A percentile compares a stretch with the other conserved stretches of the same genome.
Conservation (phyloP, 53 echinoderm and acorn worm genomes). For the Apostichopus leukothele region DNA sequence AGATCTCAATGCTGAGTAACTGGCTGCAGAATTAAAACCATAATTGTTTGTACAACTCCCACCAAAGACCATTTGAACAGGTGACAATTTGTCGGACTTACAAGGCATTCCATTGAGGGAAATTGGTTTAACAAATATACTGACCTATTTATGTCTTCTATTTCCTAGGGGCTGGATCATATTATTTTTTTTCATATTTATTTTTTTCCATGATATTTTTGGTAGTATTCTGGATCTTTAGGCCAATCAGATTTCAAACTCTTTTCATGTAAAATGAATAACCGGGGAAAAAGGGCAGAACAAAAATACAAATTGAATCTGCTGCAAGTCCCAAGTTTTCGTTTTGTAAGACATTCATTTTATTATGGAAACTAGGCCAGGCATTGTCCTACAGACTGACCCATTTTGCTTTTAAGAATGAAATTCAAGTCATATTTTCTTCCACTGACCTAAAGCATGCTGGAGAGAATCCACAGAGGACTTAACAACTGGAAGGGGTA, state of each 20-base stretch:
- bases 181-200: background rate
- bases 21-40: slow-evolving; percentile 9
- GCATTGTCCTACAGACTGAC: slow-evolving; percentile 2
- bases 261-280: background rate
- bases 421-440: slow-evolving; percentile 2
- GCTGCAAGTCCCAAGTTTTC: background rate
- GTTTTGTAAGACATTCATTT: background rate
- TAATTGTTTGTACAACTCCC: slow-evolving; percentile 34
- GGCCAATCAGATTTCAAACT: too few relatives aligned
- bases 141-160: slow-evolving; percentile 42
- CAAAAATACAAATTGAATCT: background rate
- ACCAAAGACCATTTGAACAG: slow-evolving; percentile 10
- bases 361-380: background rate
- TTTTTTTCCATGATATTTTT: background rate
- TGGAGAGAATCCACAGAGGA: too few relatives aligned
- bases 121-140: slow-evolving; percentile 39
- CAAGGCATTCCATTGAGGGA: slow-evolving; percentile 19
- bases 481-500: background rate
- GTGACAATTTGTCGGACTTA: slow-evolving; percentile 38
- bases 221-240: too few relatives aligned
- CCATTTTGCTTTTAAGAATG: background rate
- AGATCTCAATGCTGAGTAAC: background rate
- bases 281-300: background rate
- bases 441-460: background rate
- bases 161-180: slow-evolving; percentile 35